Conservation (phyloP, 2,113 vertebrate species). For the Campylomormyrus numenius region DNA sequence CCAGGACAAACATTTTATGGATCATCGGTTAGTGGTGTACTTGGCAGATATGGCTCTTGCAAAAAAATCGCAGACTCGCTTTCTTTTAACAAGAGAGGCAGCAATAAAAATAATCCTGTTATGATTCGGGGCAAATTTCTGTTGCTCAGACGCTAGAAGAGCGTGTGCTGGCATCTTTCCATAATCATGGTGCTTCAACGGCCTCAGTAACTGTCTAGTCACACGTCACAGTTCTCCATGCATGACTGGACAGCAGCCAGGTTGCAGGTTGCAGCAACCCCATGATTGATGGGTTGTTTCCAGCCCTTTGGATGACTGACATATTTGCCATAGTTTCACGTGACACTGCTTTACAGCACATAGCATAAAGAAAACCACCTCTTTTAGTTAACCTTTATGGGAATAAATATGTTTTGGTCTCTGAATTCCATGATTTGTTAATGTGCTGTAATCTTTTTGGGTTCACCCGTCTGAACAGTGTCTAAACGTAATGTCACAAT, state of each 20-base stretch:
- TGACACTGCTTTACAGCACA: background rate
- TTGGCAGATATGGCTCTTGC: background rate
- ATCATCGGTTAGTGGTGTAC: background rate
- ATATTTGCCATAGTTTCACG: background rate
- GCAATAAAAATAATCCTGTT: background rate
- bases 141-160: background rate
- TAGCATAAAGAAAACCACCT: background rate
- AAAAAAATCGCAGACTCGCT: background rate
- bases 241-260: background rate
- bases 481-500: background rate
- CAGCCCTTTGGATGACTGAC: background rate
- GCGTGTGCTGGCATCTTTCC: background rate
- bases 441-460: background rate
- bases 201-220: background rate
- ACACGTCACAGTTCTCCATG: background rate
- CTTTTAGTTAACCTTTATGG: background rate
- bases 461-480: no score
- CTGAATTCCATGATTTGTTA: background rate
- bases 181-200: background rate
- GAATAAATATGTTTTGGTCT: constrained; percentile 4
- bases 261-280: background rate
- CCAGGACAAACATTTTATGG: background rate
- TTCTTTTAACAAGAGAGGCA: background rate
- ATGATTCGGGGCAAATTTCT: background rate
- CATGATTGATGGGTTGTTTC: background rate